Conservation (phyloP, 2,113 vertebrate species). For the Rostratula benghalensis region DNA sequence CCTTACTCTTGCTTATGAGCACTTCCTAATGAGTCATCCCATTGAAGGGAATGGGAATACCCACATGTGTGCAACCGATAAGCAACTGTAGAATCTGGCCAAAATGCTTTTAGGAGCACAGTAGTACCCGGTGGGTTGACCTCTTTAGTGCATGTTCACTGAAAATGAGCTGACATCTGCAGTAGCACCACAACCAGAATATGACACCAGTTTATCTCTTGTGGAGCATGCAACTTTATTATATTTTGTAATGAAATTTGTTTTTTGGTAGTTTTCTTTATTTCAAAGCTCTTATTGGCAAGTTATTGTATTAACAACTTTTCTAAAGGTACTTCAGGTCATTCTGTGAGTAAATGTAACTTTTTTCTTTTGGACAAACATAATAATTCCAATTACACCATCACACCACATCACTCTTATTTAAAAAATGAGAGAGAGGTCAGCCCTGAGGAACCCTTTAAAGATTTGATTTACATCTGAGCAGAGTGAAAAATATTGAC, state of each 20-base stretch:
- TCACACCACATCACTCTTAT: not conserved
- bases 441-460: not conserved
- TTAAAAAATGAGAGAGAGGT: accelerated
- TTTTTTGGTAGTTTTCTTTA: not conserved
- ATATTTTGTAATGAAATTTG: not conserved
- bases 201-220: not conserved
- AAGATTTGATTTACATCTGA: not conserved
- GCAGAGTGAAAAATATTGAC: not conserved
- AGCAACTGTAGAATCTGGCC: not conserved
- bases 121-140: not conserved
- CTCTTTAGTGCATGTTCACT: not conserved
- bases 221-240: not conserved
- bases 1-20: not conserved
- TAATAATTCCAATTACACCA: not conserved
- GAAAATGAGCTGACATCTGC: not conserved
- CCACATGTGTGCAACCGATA: not conserved
- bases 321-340: not conserved
- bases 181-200: not conserved
- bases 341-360: not conserved
- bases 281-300: not conserved
- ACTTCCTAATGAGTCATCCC: not conserved
- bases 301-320: not conserved
- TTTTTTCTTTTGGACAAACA: not conserved
- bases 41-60: not conserved
- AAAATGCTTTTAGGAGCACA: not conserved